Conservation (phyloP, 2,113 vertebrate species). For the Myxocyprinus asiaticus region DNA sequence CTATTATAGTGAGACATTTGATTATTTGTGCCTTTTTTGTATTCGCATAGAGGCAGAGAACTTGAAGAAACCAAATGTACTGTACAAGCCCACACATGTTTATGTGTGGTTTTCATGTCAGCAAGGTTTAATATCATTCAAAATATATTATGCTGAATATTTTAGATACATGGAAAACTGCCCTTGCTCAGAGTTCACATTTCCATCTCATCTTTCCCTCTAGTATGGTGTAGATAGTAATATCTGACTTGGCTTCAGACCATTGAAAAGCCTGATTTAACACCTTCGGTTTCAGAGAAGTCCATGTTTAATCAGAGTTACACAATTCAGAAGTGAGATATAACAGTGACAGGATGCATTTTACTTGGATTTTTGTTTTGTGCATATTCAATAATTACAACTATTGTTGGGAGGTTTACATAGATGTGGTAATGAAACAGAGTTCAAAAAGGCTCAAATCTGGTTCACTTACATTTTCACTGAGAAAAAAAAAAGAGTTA, state of each 20-base stretch:
- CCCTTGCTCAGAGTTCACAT: neutral
- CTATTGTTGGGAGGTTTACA: neutral
- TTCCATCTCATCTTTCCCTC: slow-evolving; percentile 24
- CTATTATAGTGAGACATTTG: neutral
- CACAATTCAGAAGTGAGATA: neutral
- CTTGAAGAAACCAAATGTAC: neutral
- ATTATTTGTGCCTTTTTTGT: slow-evolving; percentile 1
- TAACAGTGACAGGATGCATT: neutral
- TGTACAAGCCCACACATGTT: neutral
- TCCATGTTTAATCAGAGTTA: neutral
- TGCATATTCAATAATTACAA: neutral
- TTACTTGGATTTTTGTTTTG: neutral
- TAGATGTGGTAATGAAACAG: neutral
- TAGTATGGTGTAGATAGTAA: slow-evolving; percentile 21
- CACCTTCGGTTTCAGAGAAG: neutral
- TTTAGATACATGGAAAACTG: slow-evolving; percentile 33
- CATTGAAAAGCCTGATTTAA: slow-evolving; percentile 16
- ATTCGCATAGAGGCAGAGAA: neutral
- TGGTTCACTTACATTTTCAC: neutral
- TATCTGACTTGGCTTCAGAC: slow-evolving; percentile 15
- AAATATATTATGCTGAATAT: slow-evolving; percentile 33
- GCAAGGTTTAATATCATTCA: slow-evolving; percentile 35
- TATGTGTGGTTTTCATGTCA: slow-evolving; percentile 32
- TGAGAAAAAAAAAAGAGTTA: neutral
- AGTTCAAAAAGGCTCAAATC: neutral